Evolutionary conservation across 2,888 invertebrate genomes (phyloP), one percentile per base, ranked within the genome.

Genomic region (Hylaea fasciaria): DNA sequence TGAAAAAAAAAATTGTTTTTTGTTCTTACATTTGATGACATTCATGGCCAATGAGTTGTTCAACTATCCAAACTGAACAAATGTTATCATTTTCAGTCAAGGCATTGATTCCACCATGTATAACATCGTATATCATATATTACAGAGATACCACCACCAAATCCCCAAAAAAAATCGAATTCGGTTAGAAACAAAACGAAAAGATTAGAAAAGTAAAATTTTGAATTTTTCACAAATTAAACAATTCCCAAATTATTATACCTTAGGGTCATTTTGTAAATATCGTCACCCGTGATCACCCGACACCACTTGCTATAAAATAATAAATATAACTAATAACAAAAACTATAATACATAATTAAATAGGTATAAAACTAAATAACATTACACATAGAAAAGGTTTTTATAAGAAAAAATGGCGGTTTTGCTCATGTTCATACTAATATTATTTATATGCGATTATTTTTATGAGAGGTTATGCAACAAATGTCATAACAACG

Each of bases 251-350:
- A 69, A 69, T 65, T 73, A 83, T 92, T 73, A 83, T 92, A 95
- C 96, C 95, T 96, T 94, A 95, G 89, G 86, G 95, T 95, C 95
- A 95, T 95, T 94, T 94, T 94, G 93, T 95, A 94, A 87, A 95
- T 94, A 94, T 95, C 95, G 86, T 95, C 95, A 89, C 95, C 95
- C 72, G 95, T 95, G 93, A 94, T 90, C 83, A 85, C 84, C 89
- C 91, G 91, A 90, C 91, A 91, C 91, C 91, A 90, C 90, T 91
- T 89, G 89, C 91, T 91, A 92, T 82, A 87, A 90, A 80, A 81
- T 77, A 82, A 78, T 70, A 68, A 58, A 63, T 60, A 65, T 58
- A 66, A 62, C 72, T 70, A 78, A 71, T 68, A 64, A 64, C 68
- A 66, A 59, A 54, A 67, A 57, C 54, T 22, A 49, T 64, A 45